Base-by-base conservation (phyloP, 2,888 invertebrate genomes). In the Kryphioiulus occultus region DNA sequence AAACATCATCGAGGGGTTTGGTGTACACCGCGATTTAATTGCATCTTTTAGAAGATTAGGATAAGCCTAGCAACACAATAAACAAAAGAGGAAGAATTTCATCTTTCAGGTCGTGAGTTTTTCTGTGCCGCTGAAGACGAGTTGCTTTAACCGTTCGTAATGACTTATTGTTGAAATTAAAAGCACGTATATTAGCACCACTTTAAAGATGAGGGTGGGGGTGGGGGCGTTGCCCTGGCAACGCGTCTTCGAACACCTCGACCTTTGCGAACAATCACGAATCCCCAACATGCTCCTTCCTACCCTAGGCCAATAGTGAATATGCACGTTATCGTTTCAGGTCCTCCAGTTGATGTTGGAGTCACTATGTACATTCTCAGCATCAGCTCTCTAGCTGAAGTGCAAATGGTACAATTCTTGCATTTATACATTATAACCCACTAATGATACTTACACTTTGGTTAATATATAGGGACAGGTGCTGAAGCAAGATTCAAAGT, bases 311-410 rank as follows among this genome's bases (percentile, higher is more conserved):
- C 68, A 68, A 68, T 68, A 68, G 68, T 68, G 68, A 68, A 68
- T 68, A 68, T 68, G 68, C 68, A 68, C 68, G 68, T 85, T 85
- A 42, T 85, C 42, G n/a, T 85, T 96, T 93, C 96, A 98, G 97
- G 97, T 95, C 96, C 96, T 93, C 97, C 98, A 92, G 98, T 98
- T 94, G 97, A 97, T 94, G 98, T 98, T 93, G 97, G 97, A 93
- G 97, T 98, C 94, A 98, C 98, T 94, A 97, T 98, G 96, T 97
- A 97, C 95, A 97, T 98, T 94, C 96, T 98, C 94, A 97, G 97
- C 94, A 98, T 98, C 95, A 97, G 97, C 94, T 97, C 97, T 93
- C 96, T 98, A 94, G 98, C 97, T 93, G 98, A 98, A 95, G 98
- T 98, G 93, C 96, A 97, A 95, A 98, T 98, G 98, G 98, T 98